Evolutionary conservation across 2,888 invertebrate species (phyloP), one percentile per base, ranked within the genome.

Genomic region (Hemithea aestivaria): DNA sequence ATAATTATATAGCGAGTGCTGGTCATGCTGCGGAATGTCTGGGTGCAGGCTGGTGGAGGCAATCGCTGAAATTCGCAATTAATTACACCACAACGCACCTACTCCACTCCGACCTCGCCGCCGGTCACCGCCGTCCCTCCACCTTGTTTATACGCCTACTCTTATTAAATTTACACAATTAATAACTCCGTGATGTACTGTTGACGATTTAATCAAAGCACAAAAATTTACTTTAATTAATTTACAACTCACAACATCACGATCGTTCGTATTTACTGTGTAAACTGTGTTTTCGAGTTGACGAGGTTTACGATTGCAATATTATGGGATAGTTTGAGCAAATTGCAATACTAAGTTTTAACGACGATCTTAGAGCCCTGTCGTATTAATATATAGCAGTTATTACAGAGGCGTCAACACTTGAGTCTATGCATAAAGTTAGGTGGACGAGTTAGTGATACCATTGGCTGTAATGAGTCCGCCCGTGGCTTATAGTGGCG

Each of bases 51-150:
- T 56, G 55, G 55, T 46, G 52, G 51, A 60, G 58, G 51, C 65
- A 59, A 68, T 64, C 61, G 66, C 66, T 68, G 62, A 73, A 72
- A 73, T 74, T 69, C 66, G 68, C 70, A 70, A 77, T 76, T 77
- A 76, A 76, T 73, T 73, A 71, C 70, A 54, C 48, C 50, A 46
- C 21, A 12, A 21, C 12, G 8, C 7, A 8, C 6, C 7, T 10
- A 12, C 12, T 12, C 8, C n/a, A 16, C 16, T 16, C 16, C 16
- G 16, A n/a, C 16, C 2, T 16, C 16, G 16, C 16, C 16, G 16
- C 56, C 65, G 63, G 54, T 58, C 56, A 52, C 51, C 49, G 51
- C 56, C 62, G 48, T 42, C 40, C 41, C 31, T 48, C 48, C 48
- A 55, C 52, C 51, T 58, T 61, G 58, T 63, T 59, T 58, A 50